These are phyloP conservation scores for Bellardia bayeri DNA, from an alignment of 2,888 invertebrate species.

Conservation along the genomic window DNA sequence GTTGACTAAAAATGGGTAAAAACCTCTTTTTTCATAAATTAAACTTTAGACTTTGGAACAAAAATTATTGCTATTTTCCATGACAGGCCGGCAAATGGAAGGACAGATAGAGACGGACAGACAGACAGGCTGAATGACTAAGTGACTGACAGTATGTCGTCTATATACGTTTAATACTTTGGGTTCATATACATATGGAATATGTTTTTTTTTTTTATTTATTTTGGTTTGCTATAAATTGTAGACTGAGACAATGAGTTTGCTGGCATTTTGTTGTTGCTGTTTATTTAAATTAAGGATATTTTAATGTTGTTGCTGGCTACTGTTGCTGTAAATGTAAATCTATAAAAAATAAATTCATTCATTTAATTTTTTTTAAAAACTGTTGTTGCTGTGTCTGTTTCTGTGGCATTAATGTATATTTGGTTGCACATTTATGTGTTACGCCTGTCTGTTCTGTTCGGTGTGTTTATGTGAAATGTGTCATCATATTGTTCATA, in stretches of 20 bases:
- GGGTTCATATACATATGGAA: constrained; percentile 11
- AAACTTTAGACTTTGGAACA: constrained; percentile 72
- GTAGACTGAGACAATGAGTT: constrained; percentile 56
- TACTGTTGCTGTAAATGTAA: constrained; percentile 61
- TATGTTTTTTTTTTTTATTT: constrained; percentile 10
- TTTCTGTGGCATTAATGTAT: constrained; percentile 3
- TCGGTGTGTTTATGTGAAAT: constrained; percentile 43
- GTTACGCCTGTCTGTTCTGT: constrained; percentile 46
- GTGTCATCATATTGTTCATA: constrained; percentile 51
- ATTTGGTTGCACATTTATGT: background rate
- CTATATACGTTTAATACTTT: constrained; percentile 26
- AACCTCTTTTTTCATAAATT: constrained; percentile 80
- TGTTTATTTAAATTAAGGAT: constrained; percentile 72
- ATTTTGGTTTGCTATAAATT: background rate
- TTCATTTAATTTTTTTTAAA: constrained; percentile 36
- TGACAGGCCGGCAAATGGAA: constrained; percentile 48
- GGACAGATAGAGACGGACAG: constrained; percentile 30
- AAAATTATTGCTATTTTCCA: constrained; percentile 45
- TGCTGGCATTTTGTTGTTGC: constrained; percentile 23
- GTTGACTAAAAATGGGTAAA: constrained; percentile 82
- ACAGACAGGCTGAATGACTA: constrained; percentile 51
- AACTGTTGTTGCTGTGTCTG: constrained; percentile 19
- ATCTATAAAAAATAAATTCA: constrained; percentile 74
- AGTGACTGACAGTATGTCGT: constrained; percentile 61
- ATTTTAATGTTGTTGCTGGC: constrained; percentile 66